Conservation (phyloP, 1,140 invertebrate genomes). For the Chionoecetes opilio region DNA sequence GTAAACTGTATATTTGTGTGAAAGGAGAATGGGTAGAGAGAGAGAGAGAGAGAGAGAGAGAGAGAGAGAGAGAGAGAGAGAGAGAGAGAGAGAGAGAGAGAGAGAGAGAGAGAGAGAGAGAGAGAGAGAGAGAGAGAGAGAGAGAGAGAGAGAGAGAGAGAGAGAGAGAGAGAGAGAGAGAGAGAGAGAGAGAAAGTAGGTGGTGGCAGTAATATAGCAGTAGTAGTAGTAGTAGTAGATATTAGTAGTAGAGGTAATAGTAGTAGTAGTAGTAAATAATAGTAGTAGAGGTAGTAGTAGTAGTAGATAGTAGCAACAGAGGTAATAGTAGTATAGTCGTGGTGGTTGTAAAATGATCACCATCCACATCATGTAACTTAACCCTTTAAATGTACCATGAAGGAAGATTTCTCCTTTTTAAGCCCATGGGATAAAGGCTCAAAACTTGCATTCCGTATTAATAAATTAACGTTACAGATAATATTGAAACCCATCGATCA, state of each 20-base stretch:
- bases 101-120: constrained; percentile 32
- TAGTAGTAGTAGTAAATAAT: not conserved
- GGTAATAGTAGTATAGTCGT: not conserved
- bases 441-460: too few relatives aligned
- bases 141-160: not conserved
- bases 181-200: not conserved
- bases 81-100: constrained; percentile 53
- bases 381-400: too few relatives aligned
- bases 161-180: not conserved
- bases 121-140: not conserved
- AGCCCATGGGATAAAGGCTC: too few relatives aligned
- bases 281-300: not conserved
- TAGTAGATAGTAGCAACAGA: not conserved
- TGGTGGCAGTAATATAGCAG: not conserved
- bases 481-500: too few relatives aligned
- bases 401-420: too few relatives aligned
- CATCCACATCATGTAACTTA: too few relatives aligned
- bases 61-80: constrained; percentile 55
- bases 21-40: not conserved
- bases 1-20: too few relatives aligned
- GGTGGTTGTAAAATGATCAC: not conserved
- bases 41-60: constrained; percentile 55
- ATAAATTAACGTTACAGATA: too few relatives aligned
- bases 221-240: too few relatives aligned
- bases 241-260: not conserved